Evolutionary conservation across 1,140 invertebrate species (phyloP).

Genomic region (Akabosia matsudoensis): DNA sequence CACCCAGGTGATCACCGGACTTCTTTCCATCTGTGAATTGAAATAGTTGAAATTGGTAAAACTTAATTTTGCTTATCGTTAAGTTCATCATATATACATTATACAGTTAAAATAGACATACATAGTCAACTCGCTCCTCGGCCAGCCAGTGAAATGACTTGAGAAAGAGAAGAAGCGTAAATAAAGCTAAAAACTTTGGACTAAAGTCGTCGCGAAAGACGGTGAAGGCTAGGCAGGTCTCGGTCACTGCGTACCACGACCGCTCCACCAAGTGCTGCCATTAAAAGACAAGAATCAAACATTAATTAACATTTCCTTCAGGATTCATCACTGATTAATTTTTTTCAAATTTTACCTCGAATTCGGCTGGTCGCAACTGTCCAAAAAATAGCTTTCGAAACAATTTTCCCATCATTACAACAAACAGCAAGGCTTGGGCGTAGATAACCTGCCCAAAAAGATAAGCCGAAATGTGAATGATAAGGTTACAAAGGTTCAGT

Average conservation of each 20-base stretch:
- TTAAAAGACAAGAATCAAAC: too few relatives aligned
- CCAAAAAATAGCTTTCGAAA: constrained; percentile 97
- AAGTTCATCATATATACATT: constrained; percentile 21
- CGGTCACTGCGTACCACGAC: constrained; percentile 98
- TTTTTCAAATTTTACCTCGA: too few relatives aligned
- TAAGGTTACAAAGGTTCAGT: background rate
- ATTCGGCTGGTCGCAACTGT: constrained; percentile 90
- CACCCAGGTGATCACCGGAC: constrained; percentile 90
- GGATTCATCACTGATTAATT: too few relatives aligned
- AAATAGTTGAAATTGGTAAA: constrained; percentile 35
- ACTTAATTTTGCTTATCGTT: background rate
- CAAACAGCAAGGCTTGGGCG: constrained; percentile 93
- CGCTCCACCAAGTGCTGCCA: constrained; percentile 94
- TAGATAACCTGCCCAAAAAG: constrained; percentile 97
- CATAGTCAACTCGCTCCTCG: constrained; percentile 98
- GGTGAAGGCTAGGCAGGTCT: constrained; percentile 98
- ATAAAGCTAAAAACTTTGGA: constrained; percentile 95
- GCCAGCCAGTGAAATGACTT: constrained; percentile 99
- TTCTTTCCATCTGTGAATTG: constrained; percentile 93
- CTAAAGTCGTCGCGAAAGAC: constrained; percentile 99
- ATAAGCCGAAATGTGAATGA: constrained; percentile 44
- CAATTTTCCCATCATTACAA: constrained; percentile 90
- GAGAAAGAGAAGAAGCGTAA: constrained; percentile 92
- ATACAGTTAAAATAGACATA: constrained; percentile 61
- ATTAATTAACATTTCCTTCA: background rate